Evolutionary conservation across 1,140 invertebrate genomes (phyloP), one percentile per base, ranked within the genome.

Genomic region (Vollenhovia emeryi): DNA sequence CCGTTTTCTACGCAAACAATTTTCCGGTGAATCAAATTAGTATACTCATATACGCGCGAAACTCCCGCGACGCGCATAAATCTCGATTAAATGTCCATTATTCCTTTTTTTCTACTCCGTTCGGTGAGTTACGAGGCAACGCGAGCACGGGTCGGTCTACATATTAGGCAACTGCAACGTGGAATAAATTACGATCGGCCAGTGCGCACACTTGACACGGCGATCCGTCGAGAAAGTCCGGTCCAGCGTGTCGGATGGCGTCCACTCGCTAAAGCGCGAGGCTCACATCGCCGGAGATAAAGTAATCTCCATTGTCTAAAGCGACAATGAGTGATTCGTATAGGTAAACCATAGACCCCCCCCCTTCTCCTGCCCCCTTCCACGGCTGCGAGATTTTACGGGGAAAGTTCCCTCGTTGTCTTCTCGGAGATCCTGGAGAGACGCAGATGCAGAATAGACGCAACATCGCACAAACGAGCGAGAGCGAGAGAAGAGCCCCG

Each of bases 171-270:
- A 91, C 74, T 86, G 75, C 73, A 88, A 86, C 87, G 59, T 86
- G 68, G 86, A 92, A 91, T 92, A 93, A 93, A 91, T 92, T 91
- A 93, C 88, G 90, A 93, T 93, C 91, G 89, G 89, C 88, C 85
- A 92, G 93, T 73, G 89, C 86, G 75, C 55, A 82, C 59, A 45
- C 43, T 78, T 88, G 84, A 88, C 84, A 86, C 79, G 78, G 86
- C 84, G 50, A 86, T 85, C 87, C 79, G 69, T 79, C 80, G 86
- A 88, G 91, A 90, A 91, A 91, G 33, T 36, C 87, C 87, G 24
- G 66, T 52, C n/a, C 60, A 27, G 59, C 57, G 88, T 89, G 91
- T 91, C 86, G 91, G 87, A 91, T 92, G 66, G 50, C 48, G 55
- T 36, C 30, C 11, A 57, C 21, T 36, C 55, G 15, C 55, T 78